Conservation (phyloP, 2,113 vertebrate species). For the Syrmaticus mikado region DNA sequence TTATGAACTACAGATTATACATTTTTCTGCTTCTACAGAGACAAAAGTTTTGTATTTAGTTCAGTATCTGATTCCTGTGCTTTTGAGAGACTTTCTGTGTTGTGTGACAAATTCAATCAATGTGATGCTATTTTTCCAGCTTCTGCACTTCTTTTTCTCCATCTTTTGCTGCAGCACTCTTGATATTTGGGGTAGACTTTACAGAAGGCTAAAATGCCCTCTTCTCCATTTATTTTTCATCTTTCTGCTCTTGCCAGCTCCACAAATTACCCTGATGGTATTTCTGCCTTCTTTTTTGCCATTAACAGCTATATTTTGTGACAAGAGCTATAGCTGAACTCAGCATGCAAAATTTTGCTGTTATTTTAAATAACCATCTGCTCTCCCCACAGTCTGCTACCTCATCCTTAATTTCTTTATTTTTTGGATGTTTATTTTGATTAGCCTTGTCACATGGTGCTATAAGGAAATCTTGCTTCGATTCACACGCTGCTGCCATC, state of each 20-base stretch:
- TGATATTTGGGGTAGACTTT: background rate
- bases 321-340: constrained; percentile 45
- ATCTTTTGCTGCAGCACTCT: background rate
- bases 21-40: background rate
- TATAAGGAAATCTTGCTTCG: constrained; percentile 53
- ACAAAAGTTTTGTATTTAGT: background rate
- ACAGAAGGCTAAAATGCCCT: background rate
- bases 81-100: background rate
- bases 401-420: constrained; percentile 61
- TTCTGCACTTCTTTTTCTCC: background rate
- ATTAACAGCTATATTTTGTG: constrained; percentile 49
- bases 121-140: background rate
- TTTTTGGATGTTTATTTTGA: constrained; percentile 71
- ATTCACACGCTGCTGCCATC: constrained; percentile 38
- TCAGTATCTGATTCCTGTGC: background rate
- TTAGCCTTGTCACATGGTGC: constrained; percentile 69
- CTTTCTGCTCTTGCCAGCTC: background rate
- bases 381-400: constrained; percentile 67
- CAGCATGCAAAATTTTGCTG: constrained; percentile 43
- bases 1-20: background rate
- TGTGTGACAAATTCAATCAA: background rate
- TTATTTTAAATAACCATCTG: constrained; percentile 74
- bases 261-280: background rate
- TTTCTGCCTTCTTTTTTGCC: constrained; percentile 23
- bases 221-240: background rate